phyloP scores from a whole-genome alignment of 2,888 invertebrate species.

The Caenorhabditis sinica region DNA sequence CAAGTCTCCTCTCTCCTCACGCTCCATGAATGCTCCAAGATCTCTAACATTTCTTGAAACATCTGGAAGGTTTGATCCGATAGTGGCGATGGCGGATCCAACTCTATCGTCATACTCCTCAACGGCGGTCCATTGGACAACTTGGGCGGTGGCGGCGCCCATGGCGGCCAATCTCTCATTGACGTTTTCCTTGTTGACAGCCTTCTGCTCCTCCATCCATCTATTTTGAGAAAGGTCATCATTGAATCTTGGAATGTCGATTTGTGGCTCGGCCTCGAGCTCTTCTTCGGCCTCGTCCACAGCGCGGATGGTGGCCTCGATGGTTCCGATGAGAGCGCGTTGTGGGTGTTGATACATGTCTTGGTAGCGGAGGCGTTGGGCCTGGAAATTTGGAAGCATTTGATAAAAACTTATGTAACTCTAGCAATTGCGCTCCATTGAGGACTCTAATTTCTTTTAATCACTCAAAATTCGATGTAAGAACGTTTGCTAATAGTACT shows the following conservation, averaged over 20 bases:
- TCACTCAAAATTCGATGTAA: no score
- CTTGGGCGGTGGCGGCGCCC: slow-evolving; percentile 98
- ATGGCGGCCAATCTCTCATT: slow-evolving; percentile 98
- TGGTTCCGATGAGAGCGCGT: slow-evolving; percentile 92
- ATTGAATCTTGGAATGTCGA: slow-evolving; percentile 80
- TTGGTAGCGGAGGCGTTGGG: slow-evolving; percentile 92
- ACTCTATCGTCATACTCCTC: slow-evolving; percentile 94
- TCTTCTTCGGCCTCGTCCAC: slow-evolving; percentile 91
- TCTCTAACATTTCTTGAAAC: slow-evolving; percentile 94
- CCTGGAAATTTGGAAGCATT: slow-evolving; percentile 84
- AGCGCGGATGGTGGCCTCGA: slow-evolving; percentile 92
- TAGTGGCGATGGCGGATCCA: slow-evolving; percentile 97
- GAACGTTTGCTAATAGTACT: no score
- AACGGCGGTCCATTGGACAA: slow-evolving; percentile 90
- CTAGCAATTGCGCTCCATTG: neutral
- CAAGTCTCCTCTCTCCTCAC: slow-evolving; percentile 84
- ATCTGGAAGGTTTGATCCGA: slow-evolving; percentile 96
- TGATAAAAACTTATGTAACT: neutral
- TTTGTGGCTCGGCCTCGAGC: slow-evolving; percentile 79
- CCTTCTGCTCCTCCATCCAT: slow-evolving; percentile 86
- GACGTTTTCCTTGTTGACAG: slow-evolving; percentile 96
- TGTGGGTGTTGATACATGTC: slow-evolving; percentile 94
- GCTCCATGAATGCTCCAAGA: slow-evolving; percentile 94
- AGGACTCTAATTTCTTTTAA: no score
- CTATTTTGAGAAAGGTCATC: slow-evolving; percentile 73